Conservation (phyloP, 2,113 vertebrate species). For the Aix galericulata region DNA sequence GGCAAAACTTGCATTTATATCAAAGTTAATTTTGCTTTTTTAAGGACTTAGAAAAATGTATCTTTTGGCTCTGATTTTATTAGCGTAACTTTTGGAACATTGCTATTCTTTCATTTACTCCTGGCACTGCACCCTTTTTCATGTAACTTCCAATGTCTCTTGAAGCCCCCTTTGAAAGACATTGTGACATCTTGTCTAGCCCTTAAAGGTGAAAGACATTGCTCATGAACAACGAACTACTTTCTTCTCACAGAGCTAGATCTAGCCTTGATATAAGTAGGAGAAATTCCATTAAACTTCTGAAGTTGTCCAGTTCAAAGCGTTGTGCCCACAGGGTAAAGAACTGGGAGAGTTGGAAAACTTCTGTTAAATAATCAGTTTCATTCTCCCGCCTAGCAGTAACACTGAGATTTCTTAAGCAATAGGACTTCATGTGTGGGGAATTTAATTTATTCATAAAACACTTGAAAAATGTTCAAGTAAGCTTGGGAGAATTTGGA, state of each 20-base stretch:
- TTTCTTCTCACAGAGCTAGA: constrained; percentile 12
- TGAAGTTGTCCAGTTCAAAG: constrained; percentile 61
- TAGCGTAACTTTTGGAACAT: background rate
- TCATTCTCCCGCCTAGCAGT: constrained; percentile 29
- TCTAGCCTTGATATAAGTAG: constrained; percentile 3
- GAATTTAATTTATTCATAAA: constrained; percentile 28
- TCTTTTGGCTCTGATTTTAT: background rate
- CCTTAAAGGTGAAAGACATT: background rate
- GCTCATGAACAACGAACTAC: background rate
- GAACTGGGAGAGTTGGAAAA: constrained; percentile 40
- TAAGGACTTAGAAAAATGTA: background rate
- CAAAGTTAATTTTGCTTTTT: background rate
- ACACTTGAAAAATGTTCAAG: background rate
- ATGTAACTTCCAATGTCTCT: background rate
- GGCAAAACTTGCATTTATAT: background rate
- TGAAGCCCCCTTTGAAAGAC: background rate
- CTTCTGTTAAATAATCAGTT: constrained; percentile 47
- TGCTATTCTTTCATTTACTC: background rate
- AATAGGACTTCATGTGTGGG: constrained; percentile 11
- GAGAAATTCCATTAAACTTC: constrained; percentile 27
- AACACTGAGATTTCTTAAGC: constrained; percentile 35
- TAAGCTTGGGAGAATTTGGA: background rate
- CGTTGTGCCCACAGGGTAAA: constrained; percentile 31
- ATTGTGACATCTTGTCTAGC: background rate
- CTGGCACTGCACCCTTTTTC: background rate